Evolutionary conservation across 2,797 vertebrate genomes (phyloP), one percentile per base, ranked within the genome.

Genomic region (Threskiornis aethiopicus): DNA sequence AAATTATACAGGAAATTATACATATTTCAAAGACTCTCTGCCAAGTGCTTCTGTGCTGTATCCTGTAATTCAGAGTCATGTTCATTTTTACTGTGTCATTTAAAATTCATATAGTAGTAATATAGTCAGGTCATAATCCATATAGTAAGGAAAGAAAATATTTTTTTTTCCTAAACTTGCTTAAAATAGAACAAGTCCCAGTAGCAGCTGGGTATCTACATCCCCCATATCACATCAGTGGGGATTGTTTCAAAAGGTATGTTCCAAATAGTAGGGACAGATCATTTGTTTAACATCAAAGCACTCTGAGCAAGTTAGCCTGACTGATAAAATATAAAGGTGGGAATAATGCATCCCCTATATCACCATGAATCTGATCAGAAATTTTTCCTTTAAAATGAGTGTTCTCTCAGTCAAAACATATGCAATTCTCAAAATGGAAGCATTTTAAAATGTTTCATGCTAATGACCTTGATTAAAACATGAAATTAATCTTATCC

Each of bases 1-100:
- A 94, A 96, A 96, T 96, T 69, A 61, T 52, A 94, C 78, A 96
- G 94, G 88, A 96, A 93, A 87, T 89, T 75, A 58, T 95, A 84
- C 59, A 76, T 96, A 81, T 96, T 92, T 95, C 70, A 81, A 79
- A 69, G 69, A 86, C 14, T 93, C 51, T 93, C 73, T 96, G 84
- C 84, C 88, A 96, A 97, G 55, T 28, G 57, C 46, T 97, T 83
- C 84, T 94, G 41, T 55, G 39, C 25, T 61, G 42, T 65, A 90
- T 93, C 62, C 72, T 96, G 57, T 91, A 96, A 92, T 94, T 95
- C 47, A 79, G 76, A 90, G 11, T 65, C 78, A 90, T 65, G 79
- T 75, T 90, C 49, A 33, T 93, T n/a, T 95, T 91, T 94, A 82
- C 46, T 62, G 35, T 54, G 31, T 37, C 81, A 88, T 80, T 90